Conservation (phyloP, 2,113 vertebrate species). For the Chionis minor region DNA sequence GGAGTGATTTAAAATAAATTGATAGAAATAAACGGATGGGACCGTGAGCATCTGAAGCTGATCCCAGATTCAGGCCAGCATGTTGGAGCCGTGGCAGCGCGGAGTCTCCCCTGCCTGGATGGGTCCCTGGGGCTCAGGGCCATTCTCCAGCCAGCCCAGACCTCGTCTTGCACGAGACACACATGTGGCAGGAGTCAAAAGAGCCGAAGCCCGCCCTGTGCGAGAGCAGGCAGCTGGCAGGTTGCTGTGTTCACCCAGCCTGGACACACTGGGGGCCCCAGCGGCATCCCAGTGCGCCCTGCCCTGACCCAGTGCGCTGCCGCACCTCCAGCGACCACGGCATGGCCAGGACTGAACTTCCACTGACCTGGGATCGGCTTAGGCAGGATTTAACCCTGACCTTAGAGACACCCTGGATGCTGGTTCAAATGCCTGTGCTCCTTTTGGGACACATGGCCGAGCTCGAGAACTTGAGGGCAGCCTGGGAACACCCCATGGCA, state of each 20-base stretch:
- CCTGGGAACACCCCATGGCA: background rate
- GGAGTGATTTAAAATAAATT: background rate
- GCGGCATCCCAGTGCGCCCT: rapidly evolving
- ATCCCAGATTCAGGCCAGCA: background rate
- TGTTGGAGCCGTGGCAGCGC: background rate
- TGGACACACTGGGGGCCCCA: background rate
- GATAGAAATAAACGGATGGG: background rate
- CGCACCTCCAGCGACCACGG: rapidly evolving
- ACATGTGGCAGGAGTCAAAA: background rate
- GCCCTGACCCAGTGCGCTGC: background rate
- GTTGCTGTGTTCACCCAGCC: background rate
- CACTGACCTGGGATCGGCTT: background rate
- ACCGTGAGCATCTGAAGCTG: background rate
- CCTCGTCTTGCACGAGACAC: background rate
- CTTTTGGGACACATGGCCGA: background rate
- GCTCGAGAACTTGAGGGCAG: background rate
- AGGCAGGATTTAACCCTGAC: background rate
- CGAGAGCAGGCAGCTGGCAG: background rate
- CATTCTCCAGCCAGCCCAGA: background rate
- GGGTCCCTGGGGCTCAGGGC: background rate
- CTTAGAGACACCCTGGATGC: background rate
- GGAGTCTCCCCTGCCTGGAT: background rate
- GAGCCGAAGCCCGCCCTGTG: background rate
- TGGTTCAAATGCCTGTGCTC: background rate
- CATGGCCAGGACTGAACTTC: background rate